Conservation (phyloP, 2,797 vertebrate genomes). For the Micrastur ruficollis region DNA sequence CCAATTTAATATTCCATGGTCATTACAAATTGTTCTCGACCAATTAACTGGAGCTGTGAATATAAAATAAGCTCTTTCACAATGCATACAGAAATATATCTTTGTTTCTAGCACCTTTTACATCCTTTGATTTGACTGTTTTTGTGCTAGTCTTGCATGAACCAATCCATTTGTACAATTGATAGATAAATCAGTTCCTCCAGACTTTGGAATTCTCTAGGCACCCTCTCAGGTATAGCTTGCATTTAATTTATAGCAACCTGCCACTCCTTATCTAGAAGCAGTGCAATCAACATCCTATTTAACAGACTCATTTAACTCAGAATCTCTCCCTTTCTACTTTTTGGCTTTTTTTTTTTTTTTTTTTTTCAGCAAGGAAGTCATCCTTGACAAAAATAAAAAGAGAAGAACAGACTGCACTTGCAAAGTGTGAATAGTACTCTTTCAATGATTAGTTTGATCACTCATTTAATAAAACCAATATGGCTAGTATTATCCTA, state of each 20-base stretch:
- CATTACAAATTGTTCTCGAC: neutral
- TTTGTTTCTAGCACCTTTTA: neutral
- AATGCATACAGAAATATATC: neutral
- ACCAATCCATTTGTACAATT: neutral
- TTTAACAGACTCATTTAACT: slow-evolving; percentile 66
- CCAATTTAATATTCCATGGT: neutral
- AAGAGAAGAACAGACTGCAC: neutral
- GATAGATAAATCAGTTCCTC: slow-evolving; percentile 47
- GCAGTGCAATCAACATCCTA: slow-evolving; percentile 18
- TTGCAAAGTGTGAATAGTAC: neutral
- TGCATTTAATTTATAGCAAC: slow-evolving; percentile 57
- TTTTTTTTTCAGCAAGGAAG: slow-evolving; percentile 42
- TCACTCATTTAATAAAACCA: slow-evolving; percentile 43
- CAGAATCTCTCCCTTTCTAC: slow-evolving; percentile 38
- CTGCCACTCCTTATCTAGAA: slow-evolving; percentile 48
- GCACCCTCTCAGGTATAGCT: neutral
- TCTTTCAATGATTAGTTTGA: slow-evolving; percentile 32
- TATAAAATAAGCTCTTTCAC: neutral
- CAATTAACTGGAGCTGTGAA: neutral
- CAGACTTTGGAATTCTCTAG: slow-evolving; percentile 20
- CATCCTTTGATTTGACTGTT: neutral
- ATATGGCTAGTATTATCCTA: slow-evolving; percentile 41
- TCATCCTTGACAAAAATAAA: slow-evolving; percentile 9
- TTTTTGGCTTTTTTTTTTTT: neutral
- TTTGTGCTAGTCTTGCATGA: neutral